Conservation (phyloP, 2,797 vertebrate genomes). For the Podarcis siculus region DNA sequence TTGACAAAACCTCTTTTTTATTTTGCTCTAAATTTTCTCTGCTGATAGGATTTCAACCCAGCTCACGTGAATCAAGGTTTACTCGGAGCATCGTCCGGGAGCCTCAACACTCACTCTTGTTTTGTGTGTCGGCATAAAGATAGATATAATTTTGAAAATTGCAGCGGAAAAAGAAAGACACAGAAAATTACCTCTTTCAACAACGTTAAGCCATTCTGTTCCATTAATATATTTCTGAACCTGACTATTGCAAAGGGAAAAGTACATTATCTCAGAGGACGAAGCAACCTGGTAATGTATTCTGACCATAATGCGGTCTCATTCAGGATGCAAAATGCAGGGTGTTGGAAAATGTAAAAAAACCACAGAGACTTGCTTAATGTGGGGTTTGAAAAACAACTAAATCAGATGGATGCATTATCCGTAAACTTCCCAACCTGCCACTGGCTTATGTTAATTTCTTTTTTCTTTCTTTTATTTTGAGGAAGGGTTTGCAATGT, state of each 20-base stretch:
- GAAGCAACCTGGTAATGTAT: slow-evolving; percentile 21
- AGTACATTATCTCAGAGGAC: slow-evolving; percentile 17
- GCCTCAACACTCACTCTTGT: neutral
- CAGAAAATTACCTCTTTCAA: slow-evolving; percentile 25
- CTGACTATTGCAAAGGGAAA: slow-evolving; percentile 17
- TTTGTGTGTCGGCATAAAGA: neutral
- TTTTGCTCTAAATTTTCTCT: neutral
- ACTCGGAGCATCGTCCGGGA: neutral
- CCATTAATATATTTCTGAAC: slow-evolving; percentile 38
- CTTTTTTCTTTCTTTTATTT: slow-evolving; percentile 2
- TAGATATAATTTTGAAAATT: slow-evolving; percentile 27
- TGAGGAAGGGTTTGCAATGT: neutral
- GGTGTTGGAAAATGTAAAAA: neutral
- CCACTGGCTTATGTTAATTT: slow-evolving; percentile 1
- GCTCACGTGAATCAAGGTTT: neutral
- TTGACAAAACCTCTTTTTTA: neutral
- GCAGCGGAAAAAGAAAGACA: neutral
- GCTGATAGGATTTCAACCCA: neutral
- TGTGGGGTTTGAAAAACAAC: slow-evolving; percentile 30
- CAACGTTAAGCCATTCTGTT: slow-evolving; percentile 24
- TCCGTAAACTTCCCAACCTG: slow-evolving; percentile 16
- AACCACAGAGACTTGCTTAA: slow-evolving; percentile 26
- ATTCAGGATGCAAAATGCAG: slow-evolving; percentile 20
- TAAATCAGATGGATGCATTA: slow-evolving; percentile 26
- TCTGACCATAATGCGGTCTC: slow-evolving; percentile 18